A percentile compares a stretch with the other conserved stretches of the same genome.
These are phyloP conservation scores for Lepilemur ruficaudatus DNA, from an alignment of 2,797 vertebrate genomes.

Conservation along the genomic window DNA sequence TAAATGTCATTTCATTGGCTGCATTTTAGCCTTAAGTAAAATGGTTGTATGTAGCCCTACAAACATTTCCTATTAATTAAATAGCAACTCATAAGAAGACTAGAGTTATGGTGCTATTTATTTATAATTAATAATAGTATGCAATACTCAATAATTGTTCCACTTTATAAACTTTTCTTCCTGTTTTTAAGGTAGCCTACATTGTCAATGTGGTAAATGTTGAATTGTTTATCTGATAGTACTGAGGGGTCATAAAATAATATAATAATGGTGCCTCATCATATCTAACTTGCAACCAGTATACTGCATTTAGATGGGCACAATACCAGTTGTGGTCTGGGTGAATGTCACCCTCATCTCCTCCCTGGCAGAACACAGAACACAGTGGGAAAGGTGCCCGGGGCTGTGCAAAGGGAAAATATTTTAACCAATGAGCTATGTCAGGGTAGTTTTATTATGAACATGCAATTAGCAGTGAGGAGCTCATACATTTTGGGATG, in stretches of 20 bases:
- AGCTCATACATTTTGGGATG: not conserved
- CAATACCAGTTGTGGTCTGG: not conserved
- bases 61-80: not conserved
- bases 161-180: not conserved
- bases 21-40: conserved; percentile 8
- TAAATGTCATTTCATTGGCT: not conserved
- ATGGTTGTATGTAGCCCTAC: not conserved
- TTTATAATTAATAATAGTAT: not conserved
- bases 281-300: not conserved
- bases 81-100: not conserved
- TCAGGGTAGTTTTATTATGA: not conserved
- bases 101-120: not conserved
- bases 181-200: not conserved
- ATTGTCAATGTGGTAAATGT: not conserved
- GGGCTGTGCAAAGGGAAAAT: not conserved
- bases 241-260: not conserved
- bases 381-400: not conserved
- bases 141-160: not conserved
- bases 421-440: not conserved
- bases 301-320: not conserved
- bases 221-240: not conserved
- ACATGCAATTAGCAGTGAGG: not conserved
- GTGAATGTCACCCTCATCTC: not conserved
- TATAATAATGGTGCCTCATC: not conserved
- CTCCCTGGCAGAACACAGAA: not conserved